Evolutionary conservation across 2,113 vertebrate genomes (phyloP).

Genomic region (Stercorarius parasiticus): DNA sequence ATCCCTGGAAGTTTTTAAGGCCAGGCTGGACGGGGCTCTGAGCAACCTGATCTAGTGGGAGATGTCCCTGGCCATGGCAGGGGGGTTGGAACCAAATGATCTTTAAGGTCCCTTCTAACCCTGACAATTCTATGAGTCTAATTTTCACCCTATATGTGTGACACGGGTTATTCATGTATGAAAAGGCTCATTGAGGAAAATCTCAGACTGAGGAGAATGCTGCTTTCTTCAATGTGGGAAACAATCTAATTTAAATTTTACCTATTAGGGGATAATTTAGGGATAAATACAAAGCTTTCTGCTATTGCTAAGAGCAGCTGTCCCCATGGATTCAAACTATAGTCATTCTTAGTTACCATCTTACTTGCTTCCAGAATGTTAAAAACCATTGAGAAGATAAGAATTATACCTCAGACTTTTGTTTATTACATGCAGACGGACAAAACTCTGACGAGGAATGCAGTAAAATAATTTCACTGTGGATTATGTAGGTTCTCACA

Average conservation of each 20-base stretch:
- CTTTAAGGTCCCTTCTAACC: too few relatives aligned
- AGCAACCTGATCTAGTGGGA: too few relatives aligned
- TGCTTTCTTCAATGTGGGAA: not conserved
- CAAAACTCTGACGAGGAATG: not conserved
- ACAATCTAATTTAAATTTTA: not conserved
- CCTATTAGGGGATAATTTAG: not conserved
- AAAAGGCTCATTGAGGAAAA: not conserved
- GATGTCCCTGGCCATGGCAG: too few relatives aligned
- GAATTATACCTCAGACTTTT: not conserved
- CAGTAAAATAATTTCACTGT: not conserved
- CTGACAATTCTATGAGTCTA: too few relatives aligned
- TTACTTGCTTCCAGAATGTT: not conserved
- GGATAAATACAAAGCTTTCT: not conserved
- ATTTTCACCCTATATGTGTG: not conserved
- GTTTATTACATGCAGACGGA: not conserved
- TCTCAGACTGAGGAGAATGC: not conserved
- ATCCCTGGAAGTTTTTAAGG: too few relatives aligned
- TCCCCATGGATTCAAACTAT: accelerated
- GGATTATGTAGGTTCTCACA: not conserved
- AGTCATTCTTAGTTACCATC: not conserved
- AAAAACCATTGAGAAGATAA: not conserved
- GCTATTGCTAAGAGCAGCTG: not conserved
- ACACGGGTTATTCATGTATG: not conserved
- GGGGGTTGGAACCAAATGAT: too few relatives aligned
- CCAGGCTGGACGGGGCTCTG: too few relatives aligned